A percentile compares a stretch with the other conserved stretches of the same genome.
Evolutionary conservation across 2,797 vertebrate genomes (phyloP).

Genomic region (Pangasius mekongensis): DNA sequence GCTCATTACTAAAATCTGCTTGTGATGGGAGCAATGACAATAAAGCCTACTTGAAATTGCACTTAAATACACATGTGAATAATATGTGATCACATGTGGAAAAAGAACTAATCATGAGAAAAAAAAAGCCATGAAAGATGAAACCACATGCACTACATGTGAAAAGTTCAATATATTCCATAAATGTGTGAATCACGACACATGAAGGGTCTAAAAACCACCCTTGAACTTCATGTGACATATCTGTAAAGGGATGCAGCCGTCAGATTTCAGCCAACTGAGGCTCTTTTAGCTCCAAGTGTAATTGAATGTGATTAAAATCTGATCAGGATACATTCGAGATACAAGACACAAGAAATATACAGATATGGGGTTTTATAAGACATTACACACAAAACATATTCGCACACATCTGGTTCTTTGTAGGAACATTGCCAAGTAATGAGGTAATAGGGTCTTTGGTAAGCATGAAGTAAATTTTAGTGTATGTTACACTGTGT

Average conservation of each 20-base stretch:
- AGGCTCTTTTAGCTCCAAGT: not conserved
- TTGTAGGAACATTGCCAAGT: not conserved
- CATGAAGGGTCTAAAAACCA: not conserved
- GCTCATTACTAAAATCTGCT: not conserved
- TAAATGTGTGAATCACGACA: not conserved
- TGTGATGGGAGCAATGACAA: not conserved
- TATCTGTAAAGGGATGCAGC: not conserved
- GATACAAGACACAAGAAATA: not conserved
- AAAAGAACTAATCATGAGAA: not conserved
- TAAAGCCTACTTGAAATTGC: too few relatives aligned
- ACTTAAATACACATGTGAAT: not conserved
- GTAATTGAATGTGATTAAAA: not conserved
- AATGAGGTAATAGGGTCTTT: constrained; percentile 20
- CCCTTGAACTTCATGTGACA: not conserved
- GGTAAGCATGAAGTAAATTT: not conserved
- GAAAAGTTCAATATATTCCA: not conserved
- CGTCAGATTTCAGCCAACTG: not conserved
- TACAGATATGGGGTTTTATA: not conserved
- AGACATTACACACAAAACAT: not conserved
- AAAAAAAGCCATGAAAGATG: not conserved
- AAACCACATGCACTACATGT: not conserved
- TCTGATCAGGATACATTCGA: not conserved
- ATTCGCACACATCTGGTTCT: not conserved
- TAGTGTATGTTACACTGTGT: not conserved
- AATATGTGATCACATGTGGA: not conserved